These are phyloP conservation scores for Neomonachus schauinslandi DNA, from an alignment of 2,113 vertebrate genomes.

Conservation along the genomic window DNA sequence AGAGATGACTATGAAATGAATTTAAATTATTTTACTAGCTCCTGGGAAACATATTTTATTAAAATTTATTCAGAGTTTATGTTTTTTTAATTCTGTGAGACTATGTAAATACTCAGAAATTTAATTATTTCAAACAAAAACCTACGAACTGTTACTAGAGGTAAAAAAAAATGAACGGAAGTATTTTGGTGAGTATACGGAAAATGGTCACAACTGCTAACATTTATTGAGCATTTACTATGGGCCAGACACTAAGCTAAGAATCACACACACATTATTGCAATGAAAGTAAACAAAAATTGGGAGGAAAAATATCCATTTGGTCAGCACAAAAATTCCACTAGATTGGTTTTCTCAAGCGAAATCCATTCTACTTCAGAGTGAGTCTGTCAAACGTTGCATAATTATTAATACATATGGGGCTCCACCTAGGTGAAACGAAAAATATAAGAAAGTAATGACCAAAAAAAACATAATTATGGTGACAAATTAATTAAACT, in stretches of 20 bases:
- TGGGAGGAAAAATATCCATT: neutral
- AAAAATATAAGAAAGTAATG: conserved; percentile 1
- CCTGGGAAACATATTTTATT: conserved; percentile 44
- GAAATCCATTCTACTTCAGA: conserved; percentile 16
- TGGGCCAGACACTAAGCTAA: neutral
- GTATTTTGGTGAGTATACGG: conserved; percentile 2
- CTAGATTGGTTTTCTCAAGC: conserved; percentile 11
- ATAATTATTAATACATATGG: neutral
- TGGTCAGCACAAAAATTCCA: neutral
- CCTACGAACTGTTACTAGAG: neutral
- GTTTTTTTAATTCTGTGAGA: conserved; percentile 48
- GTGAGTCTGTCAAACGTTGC: neutral
- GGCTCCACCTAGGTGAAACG: neutral
- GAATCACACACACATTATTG: neutral
- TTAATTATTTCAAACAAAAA: conserved; percentile 65
- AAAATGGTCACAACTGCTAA: conserved; percentile 45
- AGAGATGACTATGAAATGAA: conserved; percentile 35
- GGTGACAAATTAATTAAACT: neutral
- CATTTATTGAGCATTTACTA: neutral
- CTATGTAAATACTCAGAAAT: conserved; percentile 46
- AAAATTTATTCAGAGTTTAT: conserved; percentile 47
- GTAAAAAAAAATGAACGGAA: conserved; percentile 47
- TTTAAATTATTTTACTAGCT: conserved; percentile 51
- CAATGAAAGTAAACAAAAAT: conserved; percentile 33
- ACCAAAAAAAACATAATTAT: conserved; percentile 8